Evolutionary conservation across 2,113 vertebrate genomes (phyloP), one percentile per base, ranked within the genome.

Genomic region (Cebus imitator): DNA sequence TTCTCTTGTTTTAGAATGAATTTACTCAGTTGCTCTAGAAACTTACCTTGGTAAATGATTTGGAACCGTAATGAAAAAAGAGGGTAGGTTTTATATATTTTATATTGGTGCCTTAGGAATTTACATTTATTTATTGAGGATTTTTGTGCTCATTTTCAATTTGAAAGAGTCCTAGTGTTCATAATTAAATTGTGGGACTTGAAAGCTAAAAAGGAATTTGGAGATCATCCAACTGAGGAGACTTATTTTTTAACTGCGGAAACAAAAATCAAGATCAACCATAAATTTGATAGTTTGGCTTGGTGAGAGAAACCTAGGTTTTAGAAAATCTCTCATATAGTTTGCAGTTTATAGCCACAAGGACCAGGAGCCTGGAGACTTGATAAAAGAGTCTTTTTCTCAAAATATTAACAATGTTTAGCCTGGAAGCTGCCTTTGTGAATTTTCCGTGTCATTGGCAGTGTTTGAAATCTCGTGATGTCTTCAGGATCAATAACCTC

Each of bases 41-140:
- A 90, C 57, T 90, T 97, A 70, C 64, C 35, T 96, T 92, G 87
- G n/a, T 93, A 91, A 93, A 72, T 76, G 58, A 95, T 92, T 88
- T 95, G 92, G 82, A 90, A 91, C 72, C 7, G 23, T 82, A 95
- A 81, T 94, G 76, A 95, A 94, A 91, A 91, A 61, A 88, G 45
- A 57, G 18, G 14, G 4, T 76, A 79, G 23, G 37, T 12, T 83
- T 23, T 78, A 23, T 94, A 64, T 93, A 37, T 95, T 91, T 91
- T 86, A 75, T 92, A 25, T 64, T 73, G 40, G 45, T 87, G 50
- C 45, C 35, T 73, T 95, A 94, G n/a, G 68, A 96, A 78, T 43
- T 94, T 32, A 87, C 72, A 80, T 80, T 94, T 95, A 58, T 91
- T 91, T 83, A 45, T 84, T 80, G 92, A 96, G n/a, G 32, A 76